phyloP scores from a whole-genome alignment of 1,140 invertebrate genomes.

The Epicauta chinensis region DNA sequence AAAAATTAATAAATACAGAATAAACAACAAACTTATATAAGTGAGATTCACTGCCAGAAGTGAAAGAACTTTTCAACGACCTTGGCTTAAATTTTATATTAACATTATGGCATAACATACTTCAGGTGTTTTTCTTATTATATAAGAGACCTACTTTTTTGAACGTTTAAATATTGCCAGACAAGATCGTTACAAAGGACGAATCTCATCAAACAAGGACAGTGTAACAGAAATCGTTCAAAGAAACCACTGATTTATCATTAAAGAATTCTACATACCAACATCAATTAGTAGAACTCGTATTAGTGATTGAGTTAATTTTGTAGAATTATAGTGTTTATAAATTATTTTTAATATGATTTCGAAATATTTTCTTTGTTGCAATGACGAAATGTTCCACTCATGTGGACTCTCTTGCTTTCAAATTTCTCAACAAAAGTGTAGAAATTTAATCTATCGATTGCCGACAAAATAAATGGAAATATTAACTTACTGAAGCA shows the following conservation, averaged over 20 bases:
- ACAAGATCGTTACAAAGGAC: no score
- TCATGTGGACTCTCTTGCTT: conserved; percentile 16
- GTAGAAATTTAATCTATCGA: conserved; percentile 15
- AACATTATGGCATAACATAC: conserved; percentile 18
- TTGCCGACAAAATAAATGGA: background rate
- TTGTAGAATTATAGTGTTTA: background rate
- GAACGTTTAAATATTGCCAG: conserved; percentile 1
- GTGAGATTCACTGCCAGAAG: conserved; percentile 32
- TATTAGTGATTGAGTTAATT: no score
- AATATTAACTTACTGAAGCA: no score
- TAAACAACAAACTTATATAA: conserved; percentile 11
- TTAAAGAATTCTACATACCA: no score
- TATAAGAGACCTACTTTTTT: conserved; percentile 15
- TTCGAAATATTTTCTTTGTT: conserved; percentile 17
- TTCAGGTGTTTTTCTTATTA: conserved; percentile 12
- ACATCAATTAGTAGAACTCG: no score
- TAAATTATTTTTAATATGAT: conserved; percentile 8
- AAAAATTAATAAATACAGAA: no score
- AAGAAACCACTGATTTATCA: no score
- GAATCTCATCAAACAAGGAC: no score
- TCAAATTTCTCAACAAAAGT: conserved; percentile 14
- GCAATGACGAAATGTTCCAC: conserved; percentile 14
- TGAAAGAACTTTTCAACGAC: conserved; percentile 32
- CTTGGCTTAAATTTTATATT: conserved; percentile 23
- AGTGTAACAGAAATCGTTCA: no score